Evolutionary conservation across 2,113 vertebrate genomes (phyloP).

Genomic region (Dermatemys mawii): DNA sequence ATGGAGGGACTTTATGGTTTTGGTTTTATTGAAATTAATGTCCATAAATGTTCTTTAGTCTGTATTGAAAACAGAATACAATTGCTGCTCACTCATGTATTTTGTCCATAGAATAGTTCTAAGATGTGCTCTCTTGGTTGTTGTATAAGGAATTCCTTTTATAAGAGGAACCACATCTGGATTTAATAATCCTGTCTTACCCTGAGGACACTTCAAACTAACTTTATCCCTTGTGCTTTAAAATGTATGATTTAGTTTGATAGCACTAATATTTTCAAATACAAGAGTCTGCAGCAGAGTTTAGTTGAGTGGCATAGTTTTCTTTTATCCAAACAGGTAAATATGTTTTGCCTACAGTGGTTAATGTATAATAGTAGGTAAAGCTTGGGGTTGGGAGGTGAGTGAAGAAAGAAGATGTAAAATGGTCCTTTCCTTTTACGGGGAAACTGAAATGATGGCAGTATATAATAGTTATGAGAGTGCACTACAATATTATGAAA

Average conservation of each 20-base stretch:
- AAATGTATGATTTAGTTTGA: neutral
- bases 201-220: neutral
- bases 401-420: neutral
- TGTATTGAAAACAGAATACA: neutral
- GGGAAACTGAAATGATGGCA: neutral
- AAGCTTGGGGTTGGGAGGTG: neutral
- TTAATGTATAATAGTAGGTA: neutral
- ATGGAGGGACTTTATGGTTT: neutral
- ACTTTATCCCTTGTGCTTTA: neutral
- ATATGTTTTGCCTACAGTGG: neutral
- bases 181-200: constrained; percentile 22
- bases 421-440: neutral
- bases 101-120: neutral
- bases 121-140: neutral
- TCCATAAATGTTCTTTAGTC: neutral
- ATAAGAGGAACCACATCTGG: constrained; percentile 17
- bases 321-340: neutral
- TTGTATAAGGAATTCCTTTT: neutral
- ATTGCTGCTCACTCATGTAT: neutral
- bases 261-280: neutral
- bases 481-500: neutral
- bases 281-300: neutral
- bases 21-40: neutral
- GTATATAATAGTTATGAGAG: neutral
- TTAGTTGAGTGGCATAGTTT: neutral